Percentiles rank a stretch among this genome's conserved stretches.
Conservation (phyloP, 2,888 invertebrate species). For the Mechanitis mazaeus region DNA sequence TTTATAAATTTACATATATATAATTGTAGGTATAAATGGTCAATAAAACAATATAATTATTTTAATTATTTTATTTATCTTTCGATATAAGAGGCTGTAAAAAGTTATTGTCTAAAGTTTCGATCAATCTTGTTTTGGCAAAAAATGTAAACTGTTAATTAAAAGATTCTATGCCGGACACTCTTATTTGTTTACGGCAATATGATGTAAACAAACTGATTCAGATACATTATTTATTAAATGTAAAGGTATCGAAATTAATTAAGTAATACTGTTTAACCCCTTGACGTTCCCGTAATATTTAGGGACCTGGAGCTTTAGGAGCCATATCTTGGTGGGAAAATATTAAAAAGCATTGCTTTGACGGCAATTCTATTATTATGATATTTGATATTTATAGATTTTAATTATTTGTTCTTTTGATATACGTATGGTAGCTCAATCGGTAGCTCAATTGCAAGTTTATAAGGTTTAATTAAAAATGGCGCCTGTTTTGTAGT, state of each 20-base stretch:
- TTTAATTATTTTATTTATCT: slow-evolving; percentile 67
- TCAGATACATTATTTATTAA: slow-evolving; percentile 35
- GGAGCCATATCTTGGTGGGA: slow-evolving; percentile 38
- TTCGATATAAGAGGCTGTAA: slow-evolving; percentile 72
- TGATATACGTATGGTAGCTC: neutral
- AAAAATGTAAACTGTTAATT: slow-evolving; percentile 45
- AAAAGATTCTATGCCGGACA: slow-evolving; percentile 45
- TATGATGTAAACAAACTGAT: slow-evolving; percentile 21
- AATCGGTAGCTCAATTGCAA: neutral
- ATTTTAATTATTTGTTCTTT: neutral
- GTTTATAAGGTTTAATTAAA: neutral
- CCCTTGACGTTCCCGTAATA: slow-evolving; percentile 45
- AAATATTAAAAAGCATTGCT: slow-evolving; percentile 25
- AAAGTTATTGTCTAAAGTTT: slow-evolving; percentile 73
- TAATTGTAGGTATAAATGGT: neutral
- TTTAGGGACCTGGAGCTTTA: slow-evolving; percentile 36
- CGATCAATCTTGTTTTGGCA: slow-evolving; percentile 58
- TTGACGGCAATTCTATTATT: slow-evolving; percentile 11
- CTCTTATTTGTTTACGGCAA: slow-evolving; percentile 33
- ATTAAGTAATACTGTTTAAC: slow-evolving; percentile 73
- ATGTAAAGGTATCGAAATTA: slow-evolving; percentile 62
- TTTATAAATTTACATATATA: neutral
- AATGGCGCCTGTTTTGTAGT: neutral
- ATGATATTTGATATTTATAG: slow-evolving; percentile 19
- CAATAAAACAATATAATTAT: slow-evolving; percentile 51